Evolutionary conservation across 2,888 invertebrate genomes (phyloP).

Genomic region (Aphrophora alni): DNA sequence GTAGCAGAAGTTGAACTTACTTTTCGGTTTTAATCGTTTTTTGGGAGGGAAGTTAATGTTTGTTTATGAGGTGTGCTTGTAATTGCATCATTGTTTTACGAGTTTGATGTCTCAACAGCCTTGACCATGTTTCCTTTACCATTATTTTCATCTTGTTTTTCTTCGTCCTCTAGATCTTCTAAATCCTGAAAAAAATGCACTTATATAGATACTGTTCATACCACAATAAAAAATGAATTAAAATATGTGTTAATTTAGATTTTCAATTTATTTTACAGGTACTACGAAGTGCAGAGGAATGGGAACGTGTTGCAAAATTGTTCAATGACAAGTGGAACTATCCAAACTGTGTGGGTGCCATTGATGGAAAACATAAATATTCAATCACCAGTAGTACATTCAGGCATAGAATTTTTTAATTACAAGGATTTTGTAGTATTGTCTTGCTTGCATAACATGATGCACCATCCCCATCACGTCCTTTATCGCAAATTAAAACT

Average conservation of each 20-base stretch:
- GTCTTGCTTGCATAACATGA: too few relatives aligned
- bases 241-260: too few relatives aligned
- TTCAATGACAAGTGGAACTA: slow-evolving; percentile 51
- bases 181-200: too few relatives aligned
- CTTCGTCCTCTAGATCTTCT: background rate
- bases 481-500: too few relatives aligned
- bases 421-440: too few relatives aligned
- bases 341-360: slow-evolving; percentile 50
- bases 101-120: background rate
- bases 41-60: background rate
- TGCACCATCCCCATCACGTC: too few relatives aligned
- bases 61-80: slow-evolving; percentile 2
- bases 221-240: too few relatives aligned
- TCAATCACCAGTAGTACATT: too few relatives aligned
- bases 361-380: slow-evolving; percentile 49
- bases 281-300: slow-evolving; percentile 45
- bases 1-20: slow-evolving; percentile 11
- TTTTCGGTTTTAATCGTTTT: background rate
- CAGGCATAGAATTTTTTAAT: too few relatives aligned
- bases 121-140: background rate
- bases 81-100: background rate
- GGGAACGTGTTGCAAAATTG: slow-evolving; percentile 47
- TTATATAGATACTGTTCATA: background rate
- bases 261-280: slow-evolving; percentile 35
- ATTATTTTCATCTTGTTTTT: background rate